phyloP scores from a whole-genome alignment of 2,113 vertebrate species.

The Hipposideros armiger region DNA sequence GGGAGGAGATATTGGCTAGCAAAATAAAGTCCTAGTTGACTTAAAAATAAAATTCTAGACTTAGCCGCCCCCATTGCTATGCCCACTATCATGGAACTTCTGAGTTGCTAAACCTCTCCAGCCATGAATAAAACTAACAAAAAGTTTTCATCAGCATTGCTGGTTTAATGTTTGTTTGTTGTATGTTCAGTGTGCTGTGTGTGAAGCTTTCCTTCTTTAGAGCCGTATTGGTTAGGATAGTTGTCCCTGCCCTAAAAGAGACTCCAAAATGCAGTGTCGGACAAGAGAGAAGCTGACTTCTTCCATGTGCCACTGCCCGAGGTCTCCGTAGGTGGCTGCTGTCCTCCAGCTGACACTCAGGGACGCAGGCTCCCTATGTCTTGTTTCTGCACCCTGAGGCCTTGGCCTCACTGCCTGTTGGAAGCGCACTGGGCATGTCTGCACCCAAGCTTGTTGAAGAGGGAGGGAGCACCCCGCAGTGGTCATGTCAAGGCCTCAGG shows the following conservation, averaged over 20 bases:
- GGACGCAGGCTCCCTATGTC: not conserved
- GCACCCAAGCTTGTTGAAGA: not conserved
- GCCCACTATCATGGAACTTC: not conserved
- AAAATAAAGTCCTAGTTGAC: not conserved
- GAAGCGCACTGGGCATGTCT: not conserved
- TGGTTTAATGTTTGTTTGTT: not conserved
- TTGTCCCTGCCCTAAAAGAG: not conserved
- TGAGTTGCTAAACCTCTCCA: not conserved
- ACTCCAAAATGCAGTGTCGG: not conserved
- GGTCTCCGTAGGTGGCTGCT: not conserved
- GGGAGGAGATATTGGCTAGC: not conserved
- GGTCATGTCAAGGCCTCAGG: not conserved
- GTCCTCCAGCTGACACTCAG: not conserved
- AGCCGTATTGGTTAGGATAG: not conserved
- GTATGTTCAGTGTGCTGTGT: not conserved
- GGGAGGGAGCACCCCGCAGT: accelerated
- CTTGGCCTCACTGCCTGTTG: not conserved
- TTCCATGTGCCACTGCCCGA: not conserved
- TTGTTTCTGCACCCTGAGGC: not conserved
- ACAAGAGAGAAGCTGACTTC: not conserved
- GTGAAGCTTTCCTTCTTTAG: not conserved
- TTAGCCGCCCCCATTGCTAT: accelerated
- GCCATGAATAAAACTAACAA: not conserved
- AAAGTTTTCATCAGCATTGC: not conserved
- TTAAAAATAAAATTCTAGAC: not conserved